phyloP scores from a whole-genome alignment of 2,888 invertebrate species.

The Sarcophaga carnaria region DNA sequence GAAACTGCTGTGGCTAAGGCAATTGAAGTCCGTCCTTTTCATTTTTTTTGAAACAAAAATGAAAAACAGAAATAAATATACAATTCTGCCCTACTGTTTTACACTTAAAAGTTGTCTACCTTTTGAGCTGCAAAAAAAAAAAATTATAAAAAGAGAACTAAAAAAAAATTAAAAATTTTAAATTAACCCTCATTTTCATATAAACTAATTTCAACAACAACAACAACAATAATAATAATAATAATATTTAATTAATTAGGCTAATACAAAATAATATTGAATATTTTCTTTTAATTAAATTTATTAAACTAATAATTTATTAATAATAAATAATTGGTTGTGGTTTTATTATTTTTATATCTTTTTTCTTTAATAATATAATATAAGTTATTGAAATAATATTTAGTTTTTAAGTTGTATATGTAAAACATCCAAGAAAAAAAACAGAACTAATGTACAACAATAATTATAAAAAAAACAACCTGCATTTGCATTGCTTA shows the following conservation, averaged over 20 bases:
- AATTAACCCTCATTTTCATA: conserved; percentile 59
- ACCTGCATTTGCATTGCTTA: conserved; percentile 67
- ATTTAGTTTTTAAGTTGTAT: conserved; percentile 65
- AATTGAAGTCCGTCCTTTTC: neutral
- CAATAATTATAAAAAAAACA: neutral
- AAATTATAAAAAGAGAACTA: neutral
- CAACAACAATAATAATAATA: neutral
- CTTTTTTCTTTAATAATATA: conserved; percentile 4
- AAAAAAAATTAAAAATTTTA: conserved; percentile 15
- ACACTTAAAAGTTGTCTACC: conserved; percentile 55
- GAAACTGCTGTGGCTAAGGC: conserved; percentile 23
- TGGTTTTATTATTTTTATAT: conserved; percentile 46
- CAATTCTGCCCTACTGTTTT: neutral
- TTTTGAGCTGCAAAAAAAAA: conserved; percentile 51
- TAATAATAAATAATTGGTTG: conserved; percentile 59
- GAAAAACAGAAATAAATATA: neutral
- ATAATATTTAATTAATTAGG: conserved; percentile 24
- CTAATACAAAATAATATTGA: conserved; percentile 14
- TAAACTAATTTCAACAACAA: conserved; percentile 53
- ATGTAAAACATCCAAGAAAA: conserved; percentile 48
- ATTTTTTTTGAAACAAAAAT: neutral
- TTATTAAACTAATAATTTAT: conserved; percentile 14
- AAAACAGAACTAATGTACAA: neutral
- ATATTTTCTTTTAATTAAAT: neutral
- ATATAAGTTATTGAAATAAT: conserved; percentile 48